Evolutionary conservation across 2,888 invertebrate species (phyloP).

Genomic region (Dryocosmus kuriphilus): DNA sequence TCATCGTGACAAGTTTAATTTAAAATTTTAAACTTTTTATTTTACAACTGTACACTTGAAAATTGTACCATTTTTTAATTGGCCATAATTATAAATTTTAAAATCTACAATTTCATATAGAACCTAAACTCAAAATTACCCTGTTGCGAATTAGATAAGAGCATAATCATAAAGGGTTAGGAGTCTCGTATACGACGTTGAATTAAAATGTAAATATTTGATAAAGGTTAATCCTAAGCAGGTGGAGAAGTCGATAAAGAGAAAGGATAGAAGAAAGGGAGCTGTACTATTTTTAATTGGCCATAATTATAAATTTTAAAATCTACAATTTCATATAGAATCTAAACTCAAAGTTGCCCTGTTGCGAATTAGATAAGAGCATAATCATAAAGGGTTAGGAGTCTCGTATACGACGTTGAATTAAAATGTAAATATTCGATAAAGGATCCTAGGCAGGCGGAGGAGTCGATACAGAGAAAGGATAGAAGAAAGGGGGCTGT

Average conservation of each 20-base stretch:
- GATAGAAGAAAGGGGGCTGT: slow-evolving; percentile 53
- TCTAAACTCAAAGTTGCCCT: not conserved
- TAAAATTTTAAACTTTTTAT: too few species aligned
- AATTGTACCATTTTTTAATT: too few species aligned
- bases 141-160: not conserved
- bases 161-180: slow-evolving; percentile 5
- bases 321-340: not conserved
- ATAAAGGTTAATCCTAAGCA: slow-evolving; percentile 76
- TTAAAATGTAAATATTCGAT: slow-evolving; percentile 76
- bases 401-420: not conserved
- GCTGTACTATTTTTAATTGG: not conserved
- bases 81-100: too few species aligned
- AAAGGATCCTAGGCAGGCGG: slow-evolving; percentile 75
- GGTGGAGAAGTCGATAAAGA: slow-evolving; percentile 69
- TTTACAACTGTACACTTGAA: too few species aligned
- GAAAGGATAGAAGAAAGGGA: slow-evolving; percentile 56
- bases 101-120: not conserved
- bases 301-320: too few species aligned
- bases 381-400: slow-evolving; percentile 8
- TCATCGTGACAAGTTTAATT: not conserved
- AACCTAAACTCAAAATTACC: not conserved
- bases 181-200: not conserved
- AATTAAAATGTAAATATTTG: slow-evolving; percentile 75
- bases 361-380: not conserved
- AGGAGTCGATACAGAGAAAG: slow-evolving; percentile 64